Percentiles rank a stretch among this genome's conserved stretches.
phyloP scores from a whole-genome alignment of 2,888 invertebrate species.

The Zygogramma bicolorata region DNA sequence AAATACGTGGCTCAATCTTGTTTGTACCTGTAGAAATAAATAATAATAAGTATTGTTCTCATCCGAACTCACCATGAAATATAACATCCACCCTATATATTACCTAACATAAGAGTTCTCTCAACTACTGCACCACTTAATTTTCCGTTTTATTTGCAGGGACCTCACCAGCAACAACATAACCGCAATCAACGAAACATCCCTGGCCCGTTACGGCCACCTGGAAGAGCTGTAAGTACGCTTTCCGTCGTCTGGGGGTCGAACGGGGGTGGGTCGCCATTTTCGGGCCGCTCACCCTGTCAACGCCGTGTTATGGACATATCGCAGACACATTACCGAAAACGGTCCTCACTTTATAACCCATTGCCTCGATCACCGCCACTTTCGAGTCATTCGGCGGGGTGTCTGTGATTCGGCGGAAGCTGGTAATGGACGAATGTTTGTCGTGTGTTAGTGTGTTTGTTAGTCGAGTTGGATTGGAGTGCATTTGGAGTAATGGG shows the following conservation, averaged over 20 bases:
- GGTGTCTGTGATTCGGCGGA: not conserved
- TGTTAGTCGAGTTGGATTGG: not conserved
- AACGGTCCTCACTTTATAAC: conserved; percentile 50
- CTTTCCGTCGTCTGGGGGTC: not conserved
- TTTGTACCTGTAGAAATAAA: too few relatives aligned
- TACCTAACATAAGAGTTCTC: not conserved
- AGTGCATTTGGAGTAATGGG: not conserved
- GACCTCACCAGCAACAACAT: conserved; percentile 87
- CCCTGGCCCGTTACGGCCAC: conserved; percentile 75
- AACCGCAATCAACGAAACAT: conserved; percentile 77
- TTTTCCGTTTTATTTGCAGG: conserved; percentile 67
- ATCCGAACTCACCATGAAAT: not conserved
- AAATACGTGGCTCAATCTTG: too few relatives aligned
- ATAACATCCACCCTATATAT: not conserved
- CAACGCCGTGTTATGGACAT: conserved; percentile 49
- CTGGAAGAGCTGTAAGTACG: conserved; percentile 82
- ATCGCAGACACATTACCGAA: conserved; percentile 57
- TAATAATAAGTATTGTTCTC: too few relatives aligned
- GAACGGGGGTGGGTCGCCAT: conserved; percentile 17
- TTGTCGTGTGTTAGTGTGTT: not conserved
- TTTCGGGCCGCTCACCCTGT: conserved; percentile 42
- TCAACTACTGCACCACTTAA: not conserved
- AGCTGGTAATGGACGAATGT: not conserved
- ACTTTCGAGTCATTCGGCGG: not conserved
- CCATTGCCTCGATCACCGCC: conserved; percentile 47